Percentiles rank a stretch among this genome's conserved stretches.
Conservation (phyloP, 1,140 invertebrate species). For the Euglossa dilemma region DNA sequence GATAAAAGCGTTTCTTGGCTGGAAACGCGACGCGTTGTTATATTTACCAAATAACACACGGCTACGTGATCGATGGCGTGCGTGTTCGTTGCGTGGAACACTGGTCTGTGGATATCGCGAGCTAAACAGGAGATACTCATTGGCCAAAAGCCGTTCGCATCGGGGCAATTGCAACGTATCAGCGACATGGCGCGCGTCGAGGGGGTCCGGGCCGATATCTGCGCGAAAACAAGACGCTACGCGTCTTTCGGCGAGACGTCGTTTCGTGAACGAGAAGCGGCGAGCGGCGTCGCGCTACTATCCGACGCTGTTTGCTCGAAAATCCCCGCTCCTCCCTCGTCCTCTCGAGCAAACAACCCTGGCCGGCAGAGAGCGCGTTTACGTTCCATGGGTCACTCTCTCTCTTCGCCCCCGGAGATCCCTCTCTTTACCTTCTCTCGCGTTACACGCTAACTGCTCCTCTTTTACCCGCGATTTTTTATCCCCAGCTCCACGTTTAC, state of each 20-base stretch:
- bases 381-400: neutral
- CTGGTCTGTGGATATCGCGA: neutral
- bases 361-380: neutral
- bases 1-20: neutral
- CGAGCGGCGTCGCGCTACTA: neutral
- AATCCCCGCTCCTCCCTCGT: neutral
- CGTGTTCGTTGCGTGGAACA: neutral
- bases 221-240: slow-evolving; percentile 9
- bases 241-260: neutral
- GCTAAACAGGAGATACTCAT: slow-evolving; percentile 5
- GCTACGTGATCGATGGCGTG: slow-evolving; percentile 11
- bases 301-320: slow-evolving; percentile 6
- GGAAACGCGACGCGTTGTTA: neutral
- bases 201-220: neutral
- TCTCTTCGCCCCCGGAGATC: neutral
- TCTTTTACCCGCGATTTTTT: slow-evolving; percentile 15
- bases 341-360: slow-evolving; percentile 29
- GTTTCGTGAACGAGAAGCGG: slow-evolving; percentile 4
- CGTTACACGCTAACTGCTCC: slow-evolving; percentile 25
- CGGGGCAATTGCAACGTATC: neutral
- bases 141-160: neutral
- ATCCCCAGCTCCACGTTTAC: neutral
- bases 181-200: neutral
- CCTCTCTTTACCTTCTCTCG: slow-evolving; percentile 21
- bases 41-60: slow-evolving; percentile 4